Conservation (phyloP, 1,140 invertebrate species). For the Pantala flavescens region DNA sequence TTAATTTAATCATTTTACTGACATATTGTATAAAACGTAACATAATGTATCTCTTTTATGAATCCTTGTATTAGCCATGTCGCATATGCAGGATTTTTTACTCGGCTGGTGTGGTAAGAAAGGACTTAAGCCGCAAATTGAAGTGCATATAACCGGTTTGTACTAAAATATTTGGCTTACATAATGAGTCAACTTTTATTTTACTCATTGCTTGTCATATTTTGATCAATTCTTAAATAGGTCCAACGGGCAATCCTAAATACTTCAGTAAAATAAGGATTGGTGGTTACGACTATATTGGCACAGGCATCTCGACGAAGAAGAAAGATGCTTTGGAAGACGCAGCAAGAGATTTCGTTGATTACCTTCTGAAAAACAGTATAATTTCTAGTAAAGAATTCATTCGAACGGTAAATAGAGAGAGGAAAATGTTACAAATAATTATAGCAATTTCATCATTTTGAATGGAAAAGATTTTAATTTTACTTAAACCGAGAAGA, state of each 20-base stretch:
- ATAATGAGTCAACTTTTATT: no score
- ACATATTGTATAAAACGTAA: no score
- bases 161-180: neutral
- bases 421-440: no score
- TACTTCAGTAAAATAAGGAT: neutral
- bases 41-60: no score
- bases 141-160: neutral
- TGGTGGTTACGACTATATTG: neutral
- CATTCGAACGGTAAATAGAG: no score
- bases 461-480: no score
- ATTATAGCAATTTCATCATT: no score
- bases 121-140: neutral
- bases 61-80: neutral
- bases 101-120: neutral
- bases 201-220: no score
- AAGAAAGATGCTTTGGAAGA: neutral
- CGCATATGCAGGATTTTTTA: neutral
- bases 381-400: neutral
- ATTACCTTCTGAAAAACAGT: neutral
- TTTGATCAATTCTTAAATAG: no score
- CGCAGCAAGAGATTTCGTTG: neutral
- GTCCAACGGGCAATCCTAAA: neutral
- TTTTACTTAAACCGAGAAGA: no score
- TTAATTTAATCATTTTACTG: no score
- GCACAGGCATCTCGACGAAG: neutral